These are phyloP conservation scores for Tenthredo scrophulariae DNA, from an alignment of 2,888 invertebrate genomes.

Conservation along the genomic window DNA sequence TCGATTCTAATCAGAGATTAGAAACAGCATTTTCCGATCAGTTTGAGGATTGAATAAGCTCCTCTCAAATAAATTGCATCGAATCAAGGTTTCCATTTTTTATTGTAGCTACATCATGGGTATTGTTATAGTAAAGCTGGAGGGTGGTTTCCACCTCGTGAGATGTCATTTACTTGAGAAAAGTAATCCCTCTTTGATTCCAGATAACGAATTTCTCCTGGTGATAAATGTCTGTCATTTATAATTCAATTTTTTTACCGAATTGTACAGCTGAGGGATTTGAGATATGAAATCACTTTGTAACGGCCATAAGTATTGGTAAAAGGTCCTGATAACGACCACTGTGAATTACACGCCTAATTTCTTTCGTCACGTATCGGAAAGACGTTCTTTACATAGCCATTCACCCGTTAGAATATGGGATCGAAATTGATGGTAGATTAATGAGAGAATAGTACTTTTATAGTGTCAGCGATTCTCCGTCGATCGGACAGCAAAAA, in stretches of 20 bases:
- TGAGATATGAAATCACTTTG: background rate
- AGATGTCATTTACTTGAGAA: background rate
- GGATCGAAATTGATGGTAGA: background rate
- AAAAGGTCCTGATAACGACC: background rate
- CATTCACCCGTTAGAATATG: background rate
- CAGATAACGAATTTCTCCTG: background rate
- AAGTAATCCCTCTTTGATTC: slow-evolving; percentile 19
- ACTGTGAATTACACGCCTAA: background rate
- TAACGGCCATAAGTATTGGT: background rate
- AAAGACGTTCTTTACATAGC: background rate
- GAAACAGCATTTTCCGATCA: background rate
- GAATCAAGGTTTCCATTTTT: background rate
- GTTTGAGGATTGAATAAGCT: background rate
- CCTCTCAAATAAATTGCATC: too few relatives aligned
- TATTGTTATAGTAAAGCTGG: background rate
- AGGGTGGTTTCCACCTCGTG: background rate
- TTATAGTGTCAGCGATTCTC: background rate
- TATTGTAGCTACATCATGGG: background rate
- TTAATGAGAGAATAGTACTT: background rate
- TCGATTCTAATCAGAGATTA: background rate
- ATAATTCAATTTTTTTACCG: slow-evolving; percentile 12
- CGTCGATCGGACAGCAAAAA: background rate
- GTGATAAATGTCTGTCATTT: slow-evolving; percentile 3
- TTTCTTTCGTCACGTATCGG: background rate
- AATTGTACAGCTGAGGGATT: slow-evolving; percentile 4